Percentiles rank a stretch among this genome's conserved stretches.
phyloP scores from a whole-genome alignment of 2,888 invertebrate species.

The Cecidostiba fungosa region DNA sequence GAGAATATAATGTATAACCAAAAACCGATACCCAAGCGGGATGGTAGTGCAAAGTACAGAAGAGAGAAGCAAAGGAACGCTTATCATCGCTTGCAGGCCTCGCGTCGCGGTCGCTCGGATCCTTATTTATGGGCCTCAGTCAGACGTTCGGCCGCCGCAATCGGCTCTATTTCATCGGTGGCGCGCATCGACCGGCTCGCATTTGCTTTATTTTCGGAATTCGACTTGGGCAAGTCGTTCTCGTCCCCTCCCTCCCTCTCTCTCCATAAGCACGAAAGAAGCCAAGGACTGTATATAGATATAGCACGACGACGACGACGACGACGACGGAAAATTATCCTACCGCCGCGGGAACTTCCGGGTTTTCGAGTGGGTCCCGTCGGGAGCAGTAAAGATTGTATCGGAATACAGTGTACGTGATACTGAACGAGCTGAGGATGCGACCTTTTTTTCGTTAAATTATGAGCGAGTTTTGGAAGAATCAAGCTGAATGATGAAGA shows the following conservation, averaged over 20 bases:
- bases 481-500: slow-evolving; percentile 1
- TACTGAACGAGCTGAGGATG: background rate
- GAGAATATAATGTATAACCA: no score
- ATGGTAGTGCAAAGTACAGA: background rate
- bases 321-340: background rate
- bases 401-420: background rate
- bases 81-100: slow-evolving; percentile 62
- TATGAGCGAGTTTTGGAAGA: background rate
- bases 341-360: slow-evolving; percentile 38
- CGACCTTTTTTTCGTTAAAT: background rate
- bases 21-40: slow-evolving; percentile 19
- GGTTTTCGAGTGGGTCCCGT: slow-evolving; percentile 26
- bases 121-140: slow-evolving; percentile 78
- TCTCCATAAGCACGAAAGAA: slow-evolving; percentile 45
- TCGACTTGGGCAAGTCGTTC: slow-evolving; percentile 59
- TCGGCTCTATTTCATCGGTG: slow-evolving; percentile 75
- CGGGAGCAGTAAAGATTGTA: slow-evolving; percentile 48
- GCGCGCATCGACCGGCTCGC: slow-evolving; percentile 62
- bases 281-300: background rate
- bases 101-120: slow-evolving; percentile 72
- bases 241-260: slow-evolving; percentile 13
- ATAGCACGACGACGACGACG: background rate
- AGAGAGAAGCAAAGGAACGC: slow-evolving; percentile 46
- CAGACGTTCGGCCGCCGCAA: slow-evolving; percentile 73
- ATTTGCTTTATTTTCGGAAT: slow-evolving; percentile 72